phyloP scores from a whole-genome alignment of 2,113 vertebrate genomes.

The Eublepharis macularius region DNA sequence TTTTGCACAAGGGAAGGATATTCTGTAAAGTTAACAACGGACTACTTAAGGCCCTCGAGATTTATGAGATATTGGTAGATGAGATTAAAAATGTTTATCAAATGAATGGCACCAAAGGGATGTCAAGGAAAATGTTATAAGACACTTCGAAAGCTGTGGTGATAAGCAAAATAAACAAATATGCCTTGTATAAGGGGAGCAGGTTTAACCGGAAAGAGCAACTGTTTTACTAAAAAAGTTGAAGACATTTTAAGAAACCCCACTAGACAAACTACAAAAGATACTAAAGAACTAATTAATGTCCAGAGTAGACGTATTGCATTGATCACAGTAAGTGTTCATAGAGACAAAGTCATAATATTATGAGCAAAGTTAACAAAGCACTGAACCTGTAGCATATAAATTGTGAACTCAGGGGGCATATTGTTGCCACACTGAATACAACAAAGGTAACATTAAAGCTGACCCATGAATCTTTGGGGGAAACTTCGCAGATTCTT shows the following conservation, averaged over 20 bases:
- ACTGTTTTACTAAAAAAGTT: slow-evolving; percentile 5
- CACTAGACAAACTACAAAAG: neutral
- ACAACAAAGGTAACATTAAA: neutral
- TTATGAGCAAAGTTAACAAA: neutral
- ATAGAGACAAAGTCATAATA: neutral
- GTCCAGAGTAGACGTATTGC: neutral
- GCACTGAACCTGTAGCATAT: neutral
- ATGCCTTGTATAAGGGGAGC: neutral
- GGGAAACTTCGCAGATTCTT: neutral
- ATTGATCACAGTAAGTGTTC: slow-evolving; percentile 11
- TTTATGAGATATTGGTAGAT: slow-evolving; percentile 23
- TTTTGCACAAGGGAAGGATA: slow-evolving; percentile 30
- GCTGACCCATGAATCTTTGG: neutral
- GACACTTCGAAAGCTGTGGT: slow-evolving; percentile 9
- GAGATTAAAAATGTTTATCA: slow-evolving; percentile 42
- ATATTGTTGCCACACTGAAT: neutral
- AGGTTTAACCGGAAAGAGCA: slow-evolving; percentile 3
- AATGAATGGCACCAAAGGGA: slow-evolving; percentile 24
- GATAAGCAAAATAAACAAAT: neutral
- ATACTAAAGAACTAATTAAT: slow-evolving; percentile 16
- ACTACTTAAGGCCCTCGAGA: slow-evolving; percentile 18
- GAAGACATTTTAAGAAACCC: neutral
- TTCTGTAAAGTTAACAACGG: slow-evolving; percentile 22
- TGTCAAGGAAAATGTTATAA: slow-evolving; percentile 5
- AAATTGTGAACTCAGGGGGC: neutral